A percentile compares a stretch with the other conserved stretches of the same genome.
These are phyloP conservation scores for Mobula hypostoma DNA, from an alignment of 2,113 vertebrate genomes.

Conservation along the genomic window DNA sequence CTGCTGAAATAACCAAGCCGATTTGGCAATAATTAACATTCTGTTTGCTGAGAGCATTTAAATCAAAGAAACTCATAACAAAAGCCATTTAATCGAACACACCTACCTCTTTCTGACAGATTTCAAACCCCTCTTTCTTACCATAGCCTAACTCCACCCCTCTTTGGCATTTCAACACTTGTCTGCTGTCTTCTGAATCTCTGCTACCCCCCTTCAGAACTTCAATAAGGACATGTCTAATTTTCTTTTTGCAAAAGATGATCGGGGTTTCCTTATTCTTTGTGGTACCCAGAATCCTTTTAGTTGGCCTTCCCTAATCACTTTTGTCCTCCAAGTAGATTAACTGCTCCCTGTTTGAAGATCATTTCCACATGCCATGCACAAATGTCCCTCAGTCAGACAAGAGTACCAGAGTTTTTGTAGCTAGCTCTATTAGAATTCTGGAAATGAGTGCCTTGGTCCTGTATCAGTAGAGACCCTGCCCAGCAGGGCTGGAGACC, in stretches of 20 bases:
- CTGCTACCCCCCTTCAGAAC: neutral
- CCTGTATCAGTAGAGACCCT: too few relatives aligned
- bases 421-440: too few relatives aligned
- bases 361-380: neutral
- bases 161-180: neutral
- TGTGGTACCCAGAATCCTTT: neutral
- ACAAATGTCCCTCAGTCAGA: too few relatives aligned
- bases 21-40: neutral
- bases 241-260: neutral
- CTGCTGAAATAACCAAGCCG: neutral
- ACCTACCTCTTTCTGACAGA: neutral
- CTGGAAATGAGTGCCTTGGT: too few relatives aligned
- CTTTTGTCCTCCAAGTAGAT: neutral
- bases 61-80: neutral
- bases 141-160: neutral
- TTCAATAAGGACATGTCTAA: neutral
- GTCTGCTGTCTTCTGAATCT: neutral
- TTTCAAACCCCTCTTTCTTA: neutral
- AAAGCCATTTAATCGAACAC: neutral
- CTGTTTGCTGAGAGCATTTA: neutral
- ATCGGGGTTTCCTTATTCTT: neutral
- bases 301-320: neutral
- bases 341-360: neutral
- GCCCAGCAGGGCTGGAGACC: too few relatives aligned
- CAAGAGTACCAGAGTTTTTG: too few relatives aligned